These are phyloP conservation scores for Frankliniella fusca DNA, from an alignment of 2,888 invertebrate species.

Conservation along the genomic window DNA sequence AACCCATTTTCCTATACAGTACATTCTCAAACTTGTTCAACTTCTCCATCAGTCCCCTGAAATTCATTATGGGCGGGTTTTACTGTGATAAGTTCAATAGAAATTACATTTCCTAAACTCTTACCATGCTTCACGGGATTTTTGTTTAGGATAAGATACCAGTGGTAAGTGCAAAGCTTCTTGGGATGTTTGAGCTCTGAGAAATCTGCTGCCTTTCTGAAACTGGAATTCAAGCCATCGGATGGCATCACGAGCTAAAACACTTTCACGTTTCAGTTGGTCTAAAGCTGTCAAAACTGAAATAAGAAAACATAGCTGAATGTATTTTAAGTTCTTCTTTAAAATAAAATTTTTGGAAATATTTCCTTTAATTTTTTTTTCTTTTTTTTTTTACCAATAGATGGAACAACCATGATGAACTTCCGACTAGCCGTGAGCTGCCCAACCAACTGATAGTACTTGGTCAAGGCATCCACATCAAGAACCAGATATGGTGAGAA, in stretches of 20 bases:
- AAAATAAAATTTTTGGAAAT: background rate
- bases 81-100: background rate
- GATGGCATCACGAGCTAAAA: conserved; percentile 83
- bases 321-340: background rate
- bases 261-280: conserved; percentile 78
- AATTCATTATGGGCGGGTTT: too few relatives aligned
- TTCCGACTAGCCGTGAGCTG: conserved; percentile 75
- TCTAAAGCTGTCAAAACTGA: conserved; percentile 83
- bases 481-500: conserved; percentile 75
- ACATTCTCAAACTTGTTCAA: too few relatives aligned
- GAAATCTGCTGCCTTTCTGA: conserved; percentile 77
- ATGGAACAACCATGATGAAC: conserved; percentile 83
- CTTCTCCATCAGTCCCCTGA: too few relatives aligned
- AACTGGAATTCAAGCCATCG: conserved; percentile 89
- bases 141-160: conserved; percentile 71
- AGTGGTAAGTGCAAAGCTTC: conserved; percentile 70
- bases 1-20: too few relatives aligned
- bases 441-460: conserved; percentile 72
- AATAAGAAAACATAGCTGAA: conserved; percentile 8
- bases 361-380: conserved; percentile 25
- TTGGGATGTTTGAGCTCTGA: conserved; percentile 79
- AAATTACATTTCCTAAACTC: conserved; percentile 26
- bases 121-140: conserved; percentile 65
- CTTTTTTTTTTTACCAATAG: conserved; percentile 62
- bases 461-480: conserved; percentile 74